Percentiles rank a stretch among this genome's conserved stretches.
These are phyloP conservation scores for Slavum lentiscoides DNA, from an alignment of 2,888 invertebrate species.

Conservation along the genomic window DNA sequence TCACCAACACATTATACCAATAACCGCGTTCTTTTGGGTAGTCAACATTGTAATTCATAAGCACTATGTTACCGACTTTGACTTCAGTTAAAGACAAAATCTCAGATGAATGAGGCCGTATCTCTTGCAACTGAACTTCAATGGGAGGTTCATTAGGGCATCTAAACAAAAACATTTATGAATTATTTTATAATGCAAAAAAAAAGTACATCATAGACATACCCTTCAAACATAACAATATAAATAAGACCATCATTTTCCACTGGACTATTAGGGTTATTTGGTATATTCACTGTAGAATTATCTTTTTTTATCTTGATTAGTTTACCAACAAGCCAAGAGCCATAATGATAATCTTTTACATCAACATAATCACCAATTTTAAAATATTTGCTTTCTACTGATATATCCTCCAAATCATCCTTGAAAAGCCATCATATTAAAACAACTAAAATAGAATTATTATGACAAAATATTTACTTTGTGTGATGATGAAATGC, in stretches of 20 bases:
- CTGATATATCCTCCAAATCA: not conserved
- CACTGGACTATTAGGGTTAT: conserved; percentile 54
- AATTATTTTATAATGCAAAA: not conserved
- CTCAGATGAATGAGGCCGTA: conserved; percentile 71
- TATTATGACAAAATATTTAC: conserved; percentile 20
- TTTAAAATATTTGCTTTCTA: conserved; percentile 49
- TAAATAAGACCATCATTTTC: conserved; percentile 59
- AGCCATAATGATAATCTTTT: conserved; percentile 59
- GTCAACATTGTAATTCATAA: conserved; percentile 77
- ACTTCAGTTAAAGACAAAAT: conserved; percentile 65
- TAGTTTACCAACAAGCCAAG: conserved; percentile 58
- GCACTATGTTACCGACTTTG: conserved; percentile 66
- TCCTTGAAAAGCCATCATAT: conserved; percentile 2
- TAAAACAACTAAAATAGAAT: not conserved
- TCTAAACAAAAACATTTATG: conserved; percentile 46
- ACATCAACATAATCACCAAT: conserved; percentile 59
- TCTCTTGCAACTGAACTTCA: conserved; percentile 59
- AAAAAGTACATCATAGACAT: not conserved
- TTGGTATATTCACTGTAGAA: not conserved
- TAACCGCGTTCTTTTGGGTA: conserved; percentile 69
- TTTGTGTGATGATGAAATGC: conserved; percentile 5
- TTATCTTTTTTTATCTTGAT: conserved; percentile 54
- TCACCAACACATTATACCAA: conserved; percentile 70
- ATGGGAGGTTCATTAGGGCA: conserved; percentile 55
- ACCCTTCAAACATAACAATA: conserved; percentile 37